phyloP scores from a whole-genome alignment of 2,797 vertebrate species.

The Alfaro cultratus region DNA sequence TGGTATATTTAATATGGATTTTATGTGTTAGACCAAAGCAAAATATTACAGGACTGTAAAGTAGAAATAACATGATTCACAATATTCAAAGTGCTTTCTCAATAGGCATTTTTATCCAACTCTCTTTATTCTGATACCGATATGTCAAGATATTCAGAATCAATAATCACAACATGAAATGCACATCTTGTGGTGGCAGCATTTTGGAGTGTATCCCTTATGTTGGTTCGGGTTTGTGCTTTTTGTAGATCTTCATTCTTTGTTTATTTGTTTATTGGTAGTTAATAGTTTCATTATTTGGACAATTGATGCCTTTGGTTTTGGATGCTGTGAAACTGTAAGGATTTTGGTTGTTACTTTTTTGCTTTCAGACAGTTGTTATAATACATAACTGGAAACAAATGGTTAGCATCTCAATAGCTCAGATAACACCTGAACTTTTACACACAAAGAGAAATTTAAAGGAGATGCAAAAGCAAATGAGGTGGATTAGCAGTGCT shows the following conservation, averaged over 20 bases:
- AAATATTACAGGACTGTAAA: neutral
- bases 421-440: neutral
- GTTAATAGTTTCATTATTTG: neutral
- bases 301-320: neutral
- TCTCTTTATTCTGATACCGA: neutral
- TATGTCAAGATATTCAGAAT: neutral
- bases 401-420: neutral
- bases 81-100: neutral
- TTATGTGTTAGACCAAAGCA: neutral
- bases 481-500: neutral
- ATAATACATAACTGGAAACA: neutral
- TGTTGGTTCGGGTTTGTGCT: neutral
- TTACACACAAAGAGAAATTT: too few relatives aligned
- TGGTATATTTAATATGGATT: neutral
- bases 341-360: neutral
- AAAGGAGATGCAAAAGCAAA: neutral
- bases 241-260: neutral
- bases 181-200: neutral
- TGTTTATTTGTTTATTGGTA: neutral
- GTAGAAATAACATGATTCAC: neutral
- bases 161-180: neutral
- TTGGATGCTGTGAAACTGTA: neutral
- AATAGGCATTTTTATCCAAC: neutral
- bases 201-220: neutral
- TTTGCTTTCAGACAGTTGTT: neutral